phyloP scores from a whole-genome alignment of 2,113 vertebrate genomes.

The Ranitomeya variabilis region DNA sequence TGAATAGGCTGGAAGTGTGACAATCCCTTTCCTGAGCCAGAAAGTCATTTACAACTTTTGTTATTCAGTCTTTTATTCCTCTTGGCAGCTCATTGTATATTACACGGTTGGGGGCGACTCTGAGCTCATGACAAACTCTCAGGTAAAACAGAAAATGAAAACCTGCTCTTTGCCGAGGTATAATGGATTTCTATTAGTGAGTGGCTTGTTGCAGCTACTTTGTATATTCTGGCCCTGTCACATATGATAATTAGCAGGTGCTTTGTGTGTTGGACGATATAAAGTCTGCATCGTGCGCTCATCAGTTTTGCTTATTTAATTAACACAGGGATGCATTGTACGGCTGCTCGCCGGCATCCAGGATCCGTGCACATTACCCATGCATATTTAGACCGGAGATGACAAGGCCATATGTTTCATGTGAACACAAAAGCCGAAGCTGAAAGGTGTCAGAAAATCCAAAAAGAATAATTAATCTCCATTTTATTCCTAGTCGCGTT shows the following conservation, averaged over 20 bases:
- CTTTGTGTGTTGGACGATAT: slow-evolving; percentile 11
- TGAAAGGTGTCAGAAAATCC: slow-evolving; percentile 25
- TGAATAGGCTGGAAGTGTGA: not conserved
- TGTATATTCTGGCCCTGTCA: not conserved
- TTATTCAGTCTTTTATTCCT: not conserved
- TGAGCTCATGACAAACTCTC: not conserved
- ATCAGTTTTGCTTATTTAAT: slow-evolving; percentile 21
- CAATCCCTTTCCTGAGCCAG: not conserved
- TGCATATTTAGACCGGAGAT: slow-evolving; percentile 39
- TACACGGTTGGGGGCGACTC: not conserved
- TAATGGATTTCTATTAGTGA: not conserved
- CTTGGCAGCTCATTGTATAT: not conserved
- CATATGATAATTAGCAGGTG: slow-evolving; percentile 40
- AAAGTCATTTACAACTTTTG: not conserved
- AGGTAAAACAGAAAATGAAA: not conserved
- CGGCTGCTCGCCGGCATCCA: not conserved
- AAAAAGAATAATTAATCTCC: slow-evolving; percentile 51
- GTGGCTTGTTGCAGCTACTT: not conserved
- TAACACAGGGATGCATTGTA: not conserved
- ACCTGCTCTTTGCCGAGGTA: not conserved
- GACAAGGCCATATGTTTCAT: slow-evolving; percentile 50
- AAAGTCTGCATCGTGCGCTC: not conserved
- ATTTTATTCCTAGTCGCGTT: not conserved
- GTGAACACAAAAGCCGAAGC: slow-evolving; percentile 20
- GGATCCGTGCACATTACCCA: slow-evolving; percentile 11